Evolutionary conservation across 2,113 vertebrate genomes (phyloP).

Genomic region (Trematomus loennbergii): DNA sequence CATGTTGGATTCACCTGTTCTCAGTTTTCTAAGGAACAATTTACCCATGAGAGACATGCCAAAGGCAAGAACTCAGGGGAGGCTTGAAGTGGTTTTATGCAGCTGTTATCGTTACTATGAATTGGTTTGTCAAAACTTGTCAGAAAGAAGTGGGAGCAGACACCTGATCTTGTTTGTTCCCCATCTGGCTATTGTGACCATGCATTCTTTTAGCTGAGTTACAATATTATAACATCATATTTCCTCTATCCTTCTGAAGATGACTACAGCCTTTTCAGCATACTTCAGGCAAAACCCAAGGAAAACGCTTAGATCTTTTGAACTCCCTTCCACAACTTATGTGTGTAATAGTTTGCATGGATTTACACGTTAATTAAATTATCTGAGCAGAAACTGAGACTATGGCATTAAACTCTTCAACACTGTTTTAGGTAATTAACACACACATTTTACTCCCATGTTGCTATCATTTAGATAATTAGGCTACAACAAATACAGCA

Average conservation of each 20-base stretch:
- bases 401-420: background rate
- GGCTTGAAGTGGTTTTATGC: conserved; percentile 28
- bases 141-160: conserved; percentile 40
- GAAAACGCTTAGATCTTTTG: background rate
- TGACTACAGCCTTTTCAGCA: background rate
- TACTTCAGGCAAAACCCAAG: background rate
- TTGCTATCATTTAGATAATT: no score
- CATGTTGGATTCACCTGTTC: conserved; percentile 48
- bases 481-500: background rate
- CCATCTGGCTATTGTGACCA: background rate
- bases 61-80: conserved; percentile 36
- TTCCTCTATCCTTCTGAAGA: background rate
- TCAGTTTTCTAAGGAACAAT: conserved; percentile 47
- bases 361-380: background rate
- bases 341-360: background rate
- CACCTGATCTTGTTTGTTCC: conserved; percentile 34
- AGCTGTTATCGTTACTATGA: conserved; percentile 50
- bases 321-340: background rate
- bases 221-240: background rate
- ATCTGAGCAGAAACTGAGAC: background rate
- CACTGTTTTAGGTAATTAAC: background rate
- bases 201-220: background rate
- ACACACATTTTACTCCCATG: background rate
- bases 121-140: conserved; percentile 48
- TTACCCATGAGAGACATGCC: conserved; percentile 47